Conservation (phyloP, 2,888 invertebrate genomes). For the Acheta domesticus region DNA sequence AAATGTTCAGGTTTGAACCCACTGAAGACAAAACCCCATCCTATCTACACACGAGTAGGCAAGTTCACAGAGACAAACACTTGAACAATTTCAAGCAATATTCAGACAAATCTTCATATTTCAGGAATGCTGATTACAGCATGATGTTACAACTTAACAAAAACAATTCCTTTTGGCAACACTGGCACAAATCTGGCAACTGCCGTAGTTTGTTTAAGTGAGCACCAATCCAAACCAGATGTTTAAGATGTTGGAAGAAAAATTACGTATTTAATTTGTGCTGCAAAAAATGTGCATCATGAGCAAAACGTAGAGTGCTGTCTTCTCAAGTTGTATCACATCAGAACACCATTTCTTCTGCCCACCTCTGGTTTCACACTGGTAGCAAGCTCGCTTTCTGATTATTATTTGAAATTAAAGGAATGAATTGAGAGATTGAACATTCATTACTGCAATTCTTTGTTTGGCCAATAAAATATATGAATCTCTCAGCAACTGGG, state of each 20-base stretch:
- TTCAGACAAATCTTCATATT: neutral
- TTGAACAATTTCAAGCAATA: conserved; percentile 18
- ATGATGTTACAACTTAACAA: conserved; percentile 1
- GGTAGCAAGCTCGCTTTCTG: neutral
- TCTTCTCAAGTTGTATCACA: conserved; percentile 20
- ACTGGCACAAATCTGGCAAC: neutral
- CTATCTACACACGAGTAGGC: conserved; percentile 22
- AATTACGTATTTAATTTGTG: conserved; percentile 36
- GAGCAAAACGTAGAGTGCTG: conserved; percentile 35
- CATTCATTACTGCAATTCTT: conserved; percentile 27
- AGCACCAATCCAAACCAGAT: conserved; percentile 29
- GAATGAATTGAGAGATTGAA: conserved; percentile 26
- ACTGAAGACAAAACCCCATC: no score
- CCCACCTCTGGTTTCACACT: conserved; percentile 18
- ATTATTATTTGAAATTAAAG: conserved; percentile 30
- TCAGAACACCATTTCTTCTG: conserved; percentile 10
- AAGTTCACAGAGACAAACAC: conserved; percentile 26
- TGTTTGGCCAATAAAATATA: conserved; percentile 34
- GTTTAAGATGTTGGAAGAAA: conserved; percentile 33
- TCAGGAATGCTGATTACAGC: conserved; percentile 1
- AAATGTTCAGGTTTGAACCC: no score
- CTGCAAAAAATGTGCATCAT: conserved; percentile 36
- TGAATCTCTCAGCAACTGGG: conserved; percentile 30
- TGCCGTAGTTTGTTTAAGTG: neutral
- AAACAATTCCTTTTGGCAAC: neutral